phyloP scores from a whole-genome alignment of 2,113 vertebrate species.

The Calyptomena viridis region DNA sequence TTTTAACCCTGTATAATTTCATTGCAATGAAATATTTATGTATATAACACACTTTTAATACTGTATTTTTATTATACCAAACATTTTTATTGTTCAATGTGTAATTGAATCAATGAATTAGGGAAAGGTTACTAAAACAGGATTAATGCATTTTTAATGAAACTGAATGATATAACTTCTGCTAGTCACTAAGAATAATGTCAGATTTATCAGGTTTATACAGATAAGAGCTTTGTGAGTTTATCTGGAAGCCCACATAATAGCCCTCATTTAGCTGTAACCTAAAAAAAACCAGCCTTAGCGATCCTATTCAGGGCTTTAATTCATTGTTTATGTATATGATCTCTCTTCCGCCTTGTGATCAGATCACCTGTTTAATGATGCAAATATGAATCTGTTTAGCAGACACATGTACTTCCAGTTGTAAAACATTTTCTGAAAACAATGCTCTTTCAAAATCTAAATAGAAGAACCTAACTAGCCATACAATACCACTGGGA shows the following conservation, averaged over 20 bases:
- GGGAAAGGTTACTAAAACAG: constrained; percentile 58
- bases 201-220: constrained; percentile 55
- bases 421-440: constrained; percentile 13
- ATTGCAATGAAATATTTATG: constrained; percentile 51
- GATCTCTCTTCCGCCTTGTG: background rate
- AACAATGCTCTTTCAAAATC: background rate
- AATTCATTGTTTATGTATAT: constrained; percentile 32
- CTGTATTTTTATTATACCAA: constrained; percentile 40
- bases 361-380: constrained; percentile 19
- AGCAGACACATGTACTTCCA: constrained; percentile 42
- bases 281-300: constrained; percentile 17
- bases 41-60: constrained; percentile 33
- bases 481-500: background rate
- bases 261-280: constrained; percentile 40
- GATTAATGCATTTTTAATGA: constrained; percentile 70
- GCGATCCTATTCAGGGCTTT: background rate
- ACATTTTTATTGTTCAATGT: constrained; percentile 53
- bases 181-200: constrained; percentile 59
- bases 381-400: constrained; percentile 38
- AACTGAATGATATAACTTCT: constrained; percentile 55
- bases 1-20: constrained; percentile 6
- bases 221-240: constrained; percentile 58
- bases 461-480: background rate
- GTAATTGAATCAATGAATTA: constrained; percentile 69
- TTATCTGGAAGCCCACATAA: constrained; percentile 59